phyloP scores from a whole-genome alignment of 2,113 vertebrate species.

The Parus major region DNA sequence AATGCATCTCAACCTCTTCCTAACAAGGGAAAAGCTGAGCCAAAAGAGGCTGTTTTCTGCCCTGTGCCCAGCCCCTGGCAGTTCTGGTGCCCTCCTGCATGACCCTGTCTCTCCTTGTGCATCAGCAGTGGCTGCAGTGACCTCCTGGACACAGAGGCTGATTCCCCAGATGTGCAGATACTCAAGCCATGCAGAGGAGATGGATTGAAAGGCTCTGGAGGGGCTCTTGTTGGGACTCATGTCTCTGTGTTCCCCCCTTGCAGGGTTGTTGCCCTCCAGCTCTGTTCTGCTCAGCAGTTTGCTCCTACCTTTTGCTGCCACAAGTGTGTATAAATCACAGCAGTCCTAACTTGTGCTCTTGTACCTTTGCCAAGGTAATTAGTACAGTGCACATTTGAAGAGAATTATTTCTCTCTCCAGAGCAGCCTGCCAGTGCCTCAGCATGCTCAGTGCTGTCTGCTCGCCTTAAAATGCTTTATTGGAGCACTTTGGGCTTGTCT shows the following conservation, averaged over 20 bases:
- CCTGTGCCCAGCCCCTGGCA: not conserved
- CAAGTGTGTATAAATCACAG: conserved; percentile 3
- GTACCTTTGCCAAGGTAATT: conserved; percentile 60
- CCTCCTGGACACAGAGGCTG: not conserved
- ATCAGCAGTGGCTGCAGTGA: not conserved
- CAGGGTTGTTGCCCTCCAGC: not conserved
- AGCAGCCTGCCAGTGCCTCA: not conserved
- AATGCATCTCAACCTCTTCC: not conserved
- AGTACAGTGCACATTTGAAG: conserved; percentile 4
- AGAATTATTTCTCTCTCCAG: conserved; percentile 12
- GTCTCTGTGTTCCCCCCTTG: not conserved
- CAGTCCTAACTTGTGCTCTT: conserved; percentile 25
- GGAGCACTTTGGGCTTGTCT: not conserved
- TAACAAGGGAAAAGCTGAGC: not conserved
- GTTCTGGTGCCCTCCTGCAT: not conserved
- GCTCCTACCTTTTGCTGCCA: not conserved
- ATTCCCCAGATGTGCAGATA: not conserved
- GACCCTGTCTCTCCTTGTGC: not conserved
- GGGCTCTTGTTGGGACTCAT: not conserved
- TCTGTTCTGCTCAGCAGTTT: not conserved
- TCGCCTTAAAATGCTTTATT: not conserved
- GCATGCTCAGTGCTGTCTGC: not conserved
- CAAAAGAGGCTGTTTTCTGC: not conserved
- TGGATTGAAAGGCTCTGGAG: not conserved
- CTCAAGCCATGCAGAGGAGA: not conserved